Base-by-base conservation (phyloP, 1,140 invertebrate genomes). In the Drosophila paulistorum region DNA sequence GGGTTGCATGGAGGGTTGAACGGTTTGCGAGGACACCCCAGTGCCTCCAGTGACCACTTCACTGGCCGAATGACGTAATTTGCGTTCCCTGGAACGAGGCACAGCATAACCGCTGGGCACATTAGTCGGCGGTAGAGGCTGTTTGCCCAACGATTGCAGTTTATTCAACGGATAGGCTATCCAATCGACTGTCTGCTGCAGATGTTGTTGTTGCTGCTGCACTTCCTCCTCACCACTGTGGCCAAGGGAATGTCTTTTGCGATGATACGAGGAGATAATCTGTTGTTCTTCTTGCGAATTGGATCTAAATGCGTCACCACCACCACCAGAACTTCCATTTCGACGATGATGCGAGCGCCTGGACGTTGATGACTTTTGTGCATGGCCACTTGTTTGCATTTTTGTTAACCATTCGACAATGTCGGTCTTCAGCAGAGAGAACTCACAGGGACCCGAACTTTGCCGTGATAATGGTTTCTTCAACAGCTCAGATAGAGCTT, bases 351-450 rank as follows among this genome's bases (percentile, higher is more conserved):
- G 87, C 13, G 85, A 63, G 4, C 84, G 81, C 6, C 91, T 72
- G 2, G 78, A 39, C 39, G 45, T 72, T 71, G 37, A 23, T 41
- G 11, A 17, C 66, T 59, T 51, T 23, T 51, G 39, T 58, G 45
- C 72, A 75, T 75, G 35, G 33, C 71, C 73, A n/a, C 72, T 80
- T 7, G 71, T 76, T 63, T 92, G 91, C 80, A 91, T 81, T 57
- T 92, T 92, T 30, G 91, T 90, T 9, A 92, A 77, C 91, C 91
- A 92, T 61, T 92, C 91, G 30, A 92, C 91, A 20, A 92, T 84
- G 68, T 92, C 91, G 2, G 89, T 90, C 54, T 92, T 91, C 4
- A 92, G 82, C 45, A 91, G 74, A 6, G 91, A 92, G 57, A 92
- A 79, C 23, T 92, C 91, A 26, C 90, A 89, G 35, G 87, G 82